A percentile compares a stretch with the other conserved stretches of the same genome.
These are phyloP conservation scores for Ascidia mentula DNA, from an alignment of 23 tunicate species.

Conservation along the genomic window DNA sequence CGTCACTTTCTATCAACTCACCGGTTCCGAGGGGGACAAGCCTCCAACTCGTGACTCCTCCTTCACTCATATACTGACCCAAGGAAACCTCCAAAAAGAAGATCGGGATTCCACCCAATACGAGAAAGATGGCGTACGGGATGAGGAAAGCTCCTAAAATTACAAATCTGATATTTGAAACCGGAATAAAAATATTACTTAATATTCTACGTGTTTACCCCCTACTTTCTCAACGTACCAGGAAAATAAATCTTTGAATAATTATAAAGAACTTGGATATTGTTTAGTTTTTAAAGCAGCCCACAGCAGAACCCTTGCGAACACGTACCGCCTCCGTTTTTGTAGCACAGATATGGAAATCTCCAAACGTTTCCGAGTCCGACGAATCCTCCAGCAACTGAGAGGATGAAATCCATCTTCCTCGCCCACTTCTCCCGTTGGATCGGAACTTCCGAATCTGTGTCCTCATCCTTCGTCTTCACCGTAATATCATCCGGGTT, in stretches of 20 bases:
- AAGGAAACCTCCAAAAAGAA: slow-evolving; percentile 97
- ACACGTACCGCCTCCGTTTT: slow-evolving; percentile 93
- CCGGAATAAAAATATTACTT: no score
- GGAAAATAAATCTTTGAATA: no score
- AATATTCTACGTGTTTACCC: no score
- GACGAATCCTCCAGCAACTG: slow-evolving; percentile 97
- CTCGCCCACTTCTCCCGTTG: slow-evolving; percentile 90
- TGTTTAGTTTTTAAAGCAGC: no score
- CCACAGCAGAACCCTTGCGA: no score
- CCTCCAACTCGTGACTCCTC: slow-evolving; percentile 97
- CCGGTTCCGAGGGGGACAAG: slow-evolving; percentile 88
- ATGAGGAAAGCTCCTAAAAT: slow-evolving; percentile 91
- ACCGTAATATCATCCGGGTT: neutral
- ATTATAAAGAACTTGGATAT: no score
- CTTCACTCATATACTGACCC: slow-evolving; percentile 96
- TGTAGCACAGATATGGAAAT: slow-evolving; percentile 97
- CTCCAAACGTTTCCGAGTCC: slow-evolving; percentile 99
- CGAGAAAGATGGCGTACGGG: slow-evolving; percentile 85
- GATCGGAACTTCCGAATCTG: slow-evolving; percentile 33
- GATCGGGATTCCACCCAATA: slow-evolving; percentile 93
- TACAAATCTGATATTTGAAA: no score
- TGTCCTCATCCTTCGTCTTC: slow-evolving; percentile 4
- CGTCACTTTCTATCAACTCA: no score
- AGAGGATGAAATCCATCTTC: slow-evolving; percentile 88
- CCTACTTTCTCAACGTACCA: no score